phyloP scores from a whole-genome alignment of 2,113 vertebrate genomes.

The Centropristis striata region DNA sequence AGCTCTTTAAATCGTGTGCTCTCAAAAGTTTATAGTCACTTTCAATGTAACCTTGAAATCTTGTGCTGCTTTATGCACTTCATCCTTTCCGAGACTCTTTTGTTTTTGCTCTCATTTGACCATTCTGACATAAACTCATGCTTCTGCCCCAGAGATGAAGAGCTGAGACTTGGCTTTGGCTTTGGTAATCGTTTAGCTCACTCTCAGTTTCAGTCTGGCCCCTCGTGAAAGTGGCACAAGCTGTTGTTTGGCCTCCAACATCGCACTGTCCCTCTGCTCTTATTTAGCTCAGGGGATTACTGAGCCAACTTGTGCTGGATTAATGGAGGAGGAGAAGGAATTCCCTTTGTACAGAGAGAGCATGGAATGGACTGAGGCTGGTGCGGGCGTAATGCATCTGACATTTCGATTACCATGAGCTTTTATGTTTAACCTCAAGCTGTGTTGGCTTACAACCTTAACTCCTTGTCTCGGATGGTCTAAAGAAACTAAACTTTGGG shows the following conservation, averaged over 20 bases:
- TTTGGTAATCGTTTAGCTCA: constrained; percentile 34
- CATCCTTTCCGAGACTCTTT: background rate
- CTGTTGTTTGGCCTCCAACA: constrained; percentile 60
- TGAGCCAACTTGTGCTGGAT: constrained; percentile 73
- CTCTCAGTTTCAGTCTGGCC: constrained; percentile 41
- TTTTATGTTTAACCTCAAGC: constrained; percentile 29
- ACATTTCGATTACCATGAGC: constrained; percentile 32
- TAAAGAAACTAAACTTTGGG: constrained; percentile 21
- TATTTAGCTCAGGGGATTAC: constrained; percentile 75
- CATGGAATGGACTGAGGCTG: constrained; percentile 47
- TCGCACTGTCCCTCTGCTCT: constrained; percentile 47
- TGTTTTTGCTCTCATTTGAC: background rate
- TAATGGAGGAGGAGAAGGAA: constrained; percentile 65
- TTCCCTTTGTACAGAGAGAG: constrained; percentile 61
- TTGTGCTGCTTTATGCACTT: background rate
- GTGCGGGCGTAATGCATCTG: constrained; percentile 36
- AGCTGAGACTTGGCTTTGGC: background rate
- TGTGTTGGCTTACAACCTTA: constrained; percentile 25
- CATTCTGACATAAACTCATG: constrained; percentile 1
- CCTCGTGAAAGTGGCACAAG: constrained; percentile 62
- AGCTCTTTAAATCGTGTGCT: constrained; percentile 30
- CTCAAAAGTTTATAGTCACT: constrained; percentile 18
- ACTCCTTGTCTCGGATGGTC: background rate
- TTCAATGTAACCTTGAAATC: constrained; percentile 12
- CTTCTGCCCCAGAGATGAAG: background rate